A percentile compares a stretch with the other conserved stretches of the same genome.
These are phyloP conservation scores for Amphimedon queenslandica DNA, from an alignment of 37 sponge, comb jelly and placozoan genomes.

Conservation along the genomic window DNA sequence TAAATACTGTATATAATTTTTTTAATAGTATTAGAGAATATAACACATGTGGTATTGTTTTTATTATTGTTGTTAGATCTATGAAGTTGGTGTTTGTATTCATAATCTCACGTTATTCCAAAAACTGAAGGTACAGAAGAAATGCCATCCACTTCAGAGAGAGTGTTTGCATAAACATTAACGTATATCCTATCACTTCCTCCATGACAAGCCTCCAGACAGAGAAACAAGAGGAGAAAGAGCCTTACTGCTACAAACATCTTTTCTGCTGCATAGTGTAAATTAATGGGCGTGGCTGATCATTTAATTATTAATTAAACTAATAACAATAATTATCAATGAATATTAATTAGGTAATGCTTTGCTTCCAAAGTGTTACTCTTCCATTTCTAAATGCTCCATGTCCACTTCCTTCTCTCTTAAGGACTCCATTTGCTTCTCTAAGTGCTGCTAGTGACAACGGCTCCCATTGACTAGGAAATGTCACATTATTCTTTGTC, in stretches of 20 bases:
- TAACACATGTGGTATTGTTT: too few relatives aligned
- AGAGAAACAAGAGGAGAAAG: too few relatives aligned
- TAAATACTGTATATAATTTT: too few relatives aligned
- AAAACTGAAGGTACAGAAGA: slow-evolving; percentile 17
- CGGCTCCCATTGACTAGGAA: not conserved
- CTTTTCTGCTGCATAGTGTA: too few relatives aligned
- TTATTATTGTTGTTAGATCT: not conserved
- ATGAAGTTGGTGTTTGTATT: not conserved
- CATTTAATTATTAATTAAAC: too few relatives aligned
- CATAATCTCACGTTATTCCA: slow-evolving; percentile 33
- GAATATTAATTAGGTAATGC: too few relatives aligned
- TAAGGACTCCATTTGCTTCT: not conserved
- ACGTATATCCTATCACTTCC: not conserved
- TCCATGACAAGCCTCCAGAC: too few relatives aligned
- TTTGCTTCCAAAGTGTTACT: not conserved
- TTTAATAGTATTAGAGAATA: too few relatives aligned
- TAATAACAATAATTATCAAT: too few relatives aligned
- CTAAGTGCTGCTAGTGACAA: not conserved
- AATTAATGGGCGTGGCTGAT: too few relatives aligned
- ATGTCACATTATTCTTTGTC: not conserved
- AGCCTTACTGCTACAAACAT: too few relatives aligned
- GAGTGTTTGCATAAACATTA: slow-evolving; percentile 8
- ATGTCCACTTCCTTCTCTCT: not conserved
- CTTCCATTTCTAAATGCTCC: not conserved
- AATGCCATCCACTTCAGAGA: slow-evolving; percentile 2